Evolutionary conservation across 2,888 invertebrate genomes (phyloP), one percentile per base, ranked within the genome.

Genomic region (Apoda limacodes): DNA sequence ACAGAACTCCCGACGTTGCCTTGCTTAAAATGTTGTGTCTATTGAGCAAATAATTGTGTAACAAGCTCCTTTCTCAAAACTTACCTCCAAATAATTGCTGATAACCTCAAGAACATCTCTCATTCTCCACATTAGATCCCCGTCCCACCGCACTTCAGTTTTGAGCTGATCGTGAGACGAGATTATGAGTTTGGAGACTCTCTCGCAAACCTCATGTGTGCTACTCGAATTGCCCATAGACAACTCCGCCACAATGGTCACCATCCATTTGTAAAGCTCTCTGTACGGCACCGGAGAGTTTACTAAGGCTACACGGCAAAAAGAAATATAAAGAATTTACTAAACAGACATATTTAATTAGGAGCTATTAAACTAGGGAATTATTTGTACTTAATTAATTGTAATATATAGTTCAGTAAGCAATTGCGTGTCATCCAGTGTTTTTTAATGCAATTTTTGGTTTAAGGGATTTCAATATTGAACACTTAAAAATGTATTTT

Each of bases 31-130:
- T n/a, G n/a, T n/a, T n/a, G n/a, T n/a, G n/a, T n/a, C n/a, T n/a
- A n/a, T n/a, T n/a, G n/a, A n/a, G n/a, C n/a, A n/a, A n/a, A n/a
- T n/a, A n/a, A n/a, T n/a, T n/a, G n/a, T n/a, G n/a, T n/a, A n/a
- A n/a, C n/a, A n/a, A n/a, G n/a, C n/a, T n/a, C n/a, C n/a, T n/a
- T n/a, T n/a, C n/a, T n/a, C n/a, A n/a, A n/a, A n/a, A n/a, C 65
- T 48, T 30, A 88, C 88, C 82, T 89, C 88, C 37, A 87, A 64
- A 48, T 81, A 82, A 50, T 85, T 84, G 10, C 85, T 82, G 19
- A 85, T 67, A 17, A 67, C 64, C 48, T 85, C 86, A 42, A 86
- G 71, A 3, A 74, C 60, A 15, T 76, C 78, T 9, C 85, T 59
- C 32, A 81, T 57, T 12, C 50, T 46, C 82, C 83, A 85, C 3